phyloP scores from a whole-genome alignment of 2,113 vertebrate species.

The Pedionomus torquatus region DNA sequence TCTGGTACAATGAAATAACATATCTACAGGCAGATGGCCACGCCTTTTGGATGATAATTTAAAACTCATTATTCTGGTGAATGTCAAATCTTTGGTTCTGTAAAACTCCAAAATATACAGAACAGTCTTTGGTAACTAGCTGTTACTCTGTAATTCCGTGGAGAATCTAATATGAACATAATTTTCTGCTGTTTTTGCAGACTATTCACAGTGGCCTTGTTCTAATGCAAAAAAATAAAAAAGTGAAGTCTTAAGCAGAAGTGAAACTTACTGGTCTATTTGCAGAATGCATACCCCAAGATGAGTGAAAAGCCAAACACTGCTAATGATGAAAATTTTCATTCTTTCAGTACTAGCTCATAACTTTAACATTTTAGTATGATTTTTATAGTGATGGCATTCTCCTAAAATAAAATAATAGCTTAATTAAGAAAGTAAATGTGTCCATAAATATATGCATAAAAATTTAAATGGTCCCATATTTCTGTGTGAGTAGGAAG shows the following conservation, averaged over 20 bases:
- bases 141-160: background rate
- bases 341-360: background rate
- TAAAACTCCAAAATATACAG: background rate
- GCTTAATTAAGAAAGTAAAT: conserved; percentile 13
- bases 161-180: background rate
- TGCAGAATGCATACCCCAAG: background rate
- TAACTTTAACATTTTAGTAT: background rate
- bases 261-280: background rate
- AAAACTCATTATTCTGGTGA: background rate
- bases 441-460: background rate
- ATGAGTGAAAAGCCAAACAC: background rate
- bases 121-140: background rate
- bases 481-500: background rate
- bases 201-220: background rate
- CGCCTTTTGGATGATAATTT: background rate
- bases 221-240: background rate
- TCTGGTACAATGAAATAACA: background rate
- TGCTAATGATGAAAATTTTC: background rate
- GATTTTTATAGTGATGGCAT: background rate
- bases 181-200: conserved; percentile 13
- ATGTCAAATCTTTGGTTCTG: background rate
- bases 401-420: conserved; percentile 28
- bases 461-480: background rate
- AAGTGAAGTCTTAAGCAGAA: background rate
- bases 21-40: background rate